Evolutionary conservation across 2,113 vertebrate species (phyloP), one percentile per base, ranked within the genome.

Genomic region (Corydoras maculifer): DNA sequence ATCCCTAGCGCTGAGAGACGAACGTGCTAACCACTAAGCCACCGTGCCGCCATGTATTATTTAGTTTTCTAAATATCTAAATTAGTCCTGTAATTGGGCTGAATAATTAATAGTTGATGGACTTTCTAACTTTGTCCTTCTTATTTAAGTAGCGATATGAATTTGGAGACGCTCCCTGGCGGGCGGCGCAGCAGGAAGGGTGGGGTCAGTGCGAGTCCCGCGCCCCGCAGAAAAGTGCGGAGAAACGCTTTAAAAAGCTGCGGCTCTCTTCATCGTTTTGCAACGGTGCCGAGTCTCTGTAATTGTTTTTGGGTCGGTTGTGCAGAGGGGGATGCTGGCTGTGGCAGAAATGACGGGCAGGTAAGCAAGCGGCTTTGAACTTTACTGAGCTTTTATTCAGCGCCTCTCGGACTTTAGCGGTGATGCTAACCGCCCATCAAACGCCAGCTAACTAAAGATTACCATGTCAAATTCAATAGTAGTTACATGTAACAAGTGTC

Each of bases 271-370:
- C 31, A 62, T 3, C 62, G 13, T 7, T 60, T 54, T 11, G 3
- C n/a, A 10, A 35, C 30, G 6, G 2, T 8, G 4, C 25, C 18
- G 75, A 77, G 48, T 69, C 68, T 73, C 25, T n/a, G 3, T 72
- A 2, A 14, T 3, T 32, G 50, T 53, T 25, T 18, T 2, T 51
- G 31, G 30, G 67, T 50, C 65, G 18, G 49, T 9, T 29, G 62
- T 60, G 4, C 58, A 1, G 63, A 63, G 76, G 80, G 83, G 66
- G 83, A 90, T 90, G 89, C 83, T 90, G 79, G 88, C 84, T 5
- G 86, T 89, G 30, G 75, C 84, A 31, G 89, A 83, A 50, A 88
- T 88, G 88, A 84, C 88, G 83, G 89, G 89, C 84, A 89, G 87
- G 89, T 90, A 70, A 73, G 71, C 10, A 29, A 61, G 5, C 11